A percentile compares a stretch with the other conserved stretches of the same genome.
phyloP scores from a whole-genome alignment of 2,113 vertebrate species.

The Myotis yumanensis region DNA sequence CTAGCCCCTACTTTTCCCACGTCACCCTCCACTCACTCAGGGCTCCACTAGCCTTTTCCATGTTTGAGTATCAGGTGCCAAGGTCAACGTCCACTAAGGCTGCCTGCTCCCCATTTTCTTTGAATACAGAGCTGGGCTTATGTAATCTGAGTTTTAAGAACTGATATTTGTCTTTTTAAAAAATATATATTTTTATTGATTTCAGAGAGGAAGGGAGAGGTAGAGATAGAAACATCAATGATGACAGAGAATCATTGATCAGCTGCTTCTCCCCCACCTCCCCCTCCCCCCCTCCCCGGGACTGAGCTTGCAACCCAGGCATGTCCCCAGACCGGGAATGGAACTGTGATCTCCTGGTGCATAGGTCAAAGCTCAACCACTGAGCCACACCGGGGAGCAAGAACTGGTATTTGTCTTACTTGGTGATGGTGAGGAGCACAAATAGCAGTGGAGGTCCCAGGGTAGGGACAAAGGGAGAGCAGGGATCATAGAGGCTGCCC shows the following conservation, averaged over 20 bases:
- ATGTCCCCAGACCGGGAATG: too few relatives aligned
- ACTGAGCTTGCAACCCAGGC: too few relatives aligned
- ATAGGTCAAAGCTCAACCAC: too few relatives aligned
- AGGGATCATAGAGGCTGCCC: background rate
- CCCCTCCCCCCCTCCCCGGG: too few relatives aligned
- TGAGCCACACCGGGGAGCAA: too few relatives aligned
- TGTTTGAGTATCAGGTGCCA: background rate
- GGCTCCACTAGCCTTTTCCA: background rate
- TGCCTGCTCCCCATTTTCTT: background rate
- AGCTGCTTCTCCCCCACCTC: too few relatives aligned
- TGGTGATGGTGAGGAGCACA: background rate
- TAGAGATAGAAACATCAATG: too few relatives aligned
- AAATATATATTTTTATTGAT: too few relatives aligned
- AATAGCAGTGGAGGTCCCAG: background rate
- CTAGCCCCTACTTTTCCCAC: background rate
- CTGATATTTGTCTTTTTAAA: background rate
- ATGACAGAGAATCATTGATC: too few relatives aligned
- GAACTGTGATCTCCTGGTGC: too few relatives aligned
- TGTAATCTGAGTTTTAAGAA: background rate
- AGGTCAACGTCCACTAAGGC: background rate
- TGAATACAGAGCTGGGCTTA: background rate
- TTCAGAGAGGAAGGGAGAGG: too few relatives aligned
- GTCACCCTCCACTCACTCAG: background rate
- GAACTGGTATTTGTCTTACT: background rate
- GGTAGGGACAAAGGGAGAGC: too few relatives aligned